Evolutionary conservation across 1,140 invertebrate genomes (phyloP), one percentile per base, ranked within the genome.

Genomic region (Monomorium pharaonis): DNA sequence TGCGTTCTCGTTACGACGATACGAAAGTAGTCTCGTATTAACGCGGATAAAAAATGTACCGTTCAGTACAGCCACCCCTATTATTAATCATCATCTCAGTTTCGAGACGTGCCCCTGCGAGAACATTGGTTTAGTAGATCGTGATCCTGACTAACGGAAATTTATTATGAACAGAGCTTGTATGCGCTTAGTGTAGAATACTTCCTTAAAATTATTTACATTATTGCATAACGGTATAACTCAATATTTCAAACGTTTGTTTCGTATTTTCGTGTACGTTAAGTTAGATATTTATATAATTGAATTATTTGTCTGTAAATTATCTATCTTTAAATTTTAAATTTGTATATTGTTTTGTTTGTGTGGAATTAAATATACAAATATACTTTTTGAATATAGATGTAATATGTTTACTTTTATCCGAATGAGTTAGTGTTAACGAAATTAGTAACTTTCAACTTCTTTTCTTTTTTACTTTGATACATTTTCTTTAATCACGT

Each of bases 31-130:
- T 80, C 77, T 80, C 77, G 54, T 84, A 83, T 84, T 80, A 87
- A 89, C 80, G 72, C 24, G 83, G 30, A 80, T 85, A 54, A 85
- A 85, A 85, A 85, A 85, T 80, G 84, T 80, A 56, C 75, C 49
- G 75, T 80, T 85, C 84, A 30, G 44, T 58, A 33, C 62, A 85
- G 9, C 12, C 84, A n/a, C 12, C 75, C 56, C 62, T 9, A 27
- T 65, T 85, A 85, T 85, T 78, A 85, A 85, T 85, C 75, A 85
- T 85, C 44, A 78, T 67, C 62, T 30, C 76, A 37, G 65, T 14
- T 58, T 72, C 67, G 51, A 80, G 62, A 67, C 76, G 44, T 67
- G 42, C 60, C 60, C 37, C 24, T n/a, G 51, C 65, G 51, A 58
- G 67, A 72, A 83, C 37, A 49, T 47, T 56, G 18, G 47, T 81